phyloP scores from a whole-genome alignment of 2,797 vertebrate genomes.

The Lagodon rhomboides region DNA sequence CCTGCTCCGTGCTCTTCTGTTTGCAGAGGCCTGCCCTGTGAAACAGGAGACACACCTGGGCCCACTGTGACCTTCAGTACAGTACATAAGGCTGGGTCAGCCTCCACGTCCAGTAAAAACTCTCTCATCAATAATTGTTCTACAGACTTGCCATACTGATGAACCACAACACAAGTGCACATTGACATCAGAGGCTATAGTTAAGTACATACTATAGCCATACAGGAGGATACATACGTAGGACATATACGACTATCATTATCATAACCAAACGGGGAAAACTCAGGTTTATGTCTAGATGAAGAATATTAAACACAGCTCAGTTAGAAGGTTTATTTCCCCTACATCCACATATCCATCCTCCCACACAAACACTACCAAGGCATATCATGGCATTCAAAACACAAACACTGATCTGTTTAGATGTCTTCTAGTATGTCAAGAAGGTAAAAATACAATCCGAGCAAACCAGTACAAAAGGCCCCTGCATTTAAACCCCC shows the following conservation, averaged over 20 bases:
- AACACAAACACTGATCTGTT: slow-evolving; percentile 45
- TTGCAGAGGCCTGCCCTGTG: slow-evolving; percentile 27
- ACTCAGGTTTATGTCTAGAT: slow-evolving; percentile 27
- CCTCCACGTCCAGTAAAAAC: slow-evolving; percentile 7
- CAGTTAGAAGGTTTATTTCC: slow-evolving; percentile 29
- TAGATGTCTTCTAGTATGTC: slow-evolving; percentile 47
- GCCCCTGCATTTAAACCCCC: slow-evolving; percentile 47
- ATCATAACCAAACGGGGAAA: slow-evolving; percentile 1
- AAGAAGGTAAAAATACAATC: slow-evolving; percentile 67
- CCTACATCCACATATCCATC: slow-evolving; percentile 35
- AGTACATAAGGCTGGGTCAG: slow-evolving; percentile 3
- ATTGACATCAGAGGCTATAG: not conserved
- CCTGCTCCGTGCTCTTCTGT: slow-evolving; percentile 45
- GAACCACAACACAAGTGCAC: not conserved
- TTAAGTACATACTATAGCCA: slow-evolving; percentile 13
- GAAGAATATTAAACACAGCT: slow-evolving; percentile 45
- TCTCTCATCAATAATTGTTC: slow-evolving; percentile 7
- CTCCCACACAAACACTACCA: slow-evolving; percentile 24
- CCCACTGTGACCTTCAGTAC: slow-evolving; percentile 43
- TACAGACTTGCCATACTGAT: not conserved
- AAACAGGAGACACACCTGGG: slow-evolving; percentile 57
- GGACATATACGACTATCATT: not conserved
- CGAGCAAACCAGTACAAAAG: slow-evolving; percentile 40
- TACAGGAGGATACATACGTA: not conserved
- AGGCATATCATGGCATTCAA: slow-evolving; percentile 29